Evolutionary conservation across 64 coral and sea anemone species (phyloP).

Genomic region (Pachyseris speciosa): DNA sequence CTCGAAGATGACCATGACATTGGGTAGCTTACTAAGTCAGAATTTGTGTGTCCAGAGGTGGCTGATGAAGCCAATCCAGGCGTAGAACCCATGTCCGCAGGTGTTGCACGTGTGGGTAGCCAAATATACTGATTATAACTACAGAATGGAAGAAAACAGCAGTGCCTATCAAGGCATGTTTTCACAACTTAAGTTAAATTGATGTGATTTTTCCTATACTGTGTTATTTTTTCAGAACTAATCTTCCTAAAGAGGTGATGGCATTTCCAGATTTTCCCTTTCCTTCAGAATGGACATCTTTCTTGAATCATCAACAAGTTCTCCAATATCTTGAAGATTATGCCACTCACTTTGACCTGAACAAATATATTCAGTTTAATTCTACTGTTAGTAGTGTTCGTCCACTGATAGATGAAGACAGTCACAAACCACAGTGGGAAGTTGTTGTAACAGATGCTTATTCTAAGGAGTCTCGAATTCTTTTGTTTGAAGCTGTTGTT

Average conservation of each 20-base stretch:
- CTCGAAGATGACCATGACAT: too few relatives aligned
- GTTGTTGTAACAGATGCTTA: background rate
- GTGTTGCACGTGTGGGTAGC: too few relatives aligned
- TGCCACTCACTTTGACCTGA: constrained; percentile 48
- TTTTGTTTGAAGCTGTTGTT: background rate
- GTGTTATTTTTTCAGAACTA: constrained; percentile 51
- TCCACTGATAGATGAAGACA: background rate
- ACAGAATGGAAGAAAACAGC: too few relatives aligned
- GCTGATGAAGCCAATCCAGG: too few relatives aligned
- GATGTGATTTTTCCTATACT: too few relatives aligned
- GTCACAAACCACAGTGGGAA: background rate
- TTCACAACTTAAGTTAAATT: too few relatives aligned
- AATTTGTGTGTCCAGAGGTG: too few relatives aligned
- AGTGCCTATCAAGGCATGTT: too few relatives aligned
- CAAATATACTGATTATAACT: too few relatives aligned
- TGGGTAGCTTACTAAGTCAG: too few relatives aligned
- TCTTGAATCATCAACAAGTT: constrained; percentile 47
- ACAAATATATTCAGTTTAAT: constrained; percentile 49
- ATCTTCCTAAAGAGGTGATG: constrained; percentile 75
- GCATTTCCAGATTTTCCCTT: constrained; percentile 60
- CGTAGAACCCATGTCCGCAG: too few relatives aligned
- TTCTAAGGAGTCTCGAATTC: background rate
- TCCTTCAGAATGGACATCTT: constrained; percentile 1
- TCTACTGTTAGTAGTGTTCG: background rate
- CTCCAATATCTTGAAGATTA: constrained; percentile 61